Evolutionary conservation across 2,113 vertebrate genomes (phyloP).

Genomic region (Narcine bancroftii): DNA sequence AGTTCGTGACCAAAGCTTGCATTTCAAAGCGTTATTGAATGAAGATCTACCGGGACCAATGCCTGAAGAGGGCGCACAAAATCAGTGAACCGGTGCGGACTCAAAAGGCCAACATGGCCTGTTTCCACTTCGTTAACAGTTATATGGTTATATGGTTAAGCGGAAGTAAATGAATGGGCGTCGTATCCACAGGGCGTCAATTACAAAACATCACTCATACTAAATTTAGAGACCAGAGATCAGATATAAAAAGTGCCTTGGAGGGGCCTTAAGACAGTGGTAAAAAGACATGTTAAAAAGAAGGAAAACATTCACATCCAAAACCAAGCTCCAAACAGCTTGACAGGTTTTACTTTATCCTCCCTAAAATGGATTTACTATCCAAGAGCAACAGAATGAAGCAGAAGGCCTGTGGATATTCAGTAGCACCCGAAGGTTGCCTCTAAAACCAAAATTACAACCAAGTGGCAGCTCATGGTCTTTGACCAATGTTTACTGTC

Average conservation of each 20-base stretch:
- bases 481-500: not conserved
- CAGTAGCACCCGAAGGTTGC: not conserved
- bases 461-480: not conserved
- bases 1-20: slow-evolving; percentile 1
- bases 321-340: not conserved
- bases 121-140: too few species aligned
- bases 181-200: not conserved
- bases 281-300: not conserved
- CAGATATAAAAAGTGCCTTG: not conserved
- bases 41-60: too few species aligned
- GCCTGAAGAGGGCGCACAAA: too few species aligned
- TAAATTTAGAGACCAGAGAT: not conserved
- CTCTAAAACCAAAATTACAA: not conserved
- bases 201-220: not conserved
- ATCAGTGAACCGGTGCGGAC: too few species aligned
- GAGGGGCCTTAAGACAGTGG: too few species aligned
- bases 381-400: not conserved
- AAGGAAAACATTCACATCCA: not conserved
- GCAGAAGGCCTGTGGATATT: not conserved
- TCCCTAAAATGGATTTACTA: too few species aligned
- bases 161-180: not conserved
- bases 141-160: too few species aligned
- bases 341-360: too few species aligned
- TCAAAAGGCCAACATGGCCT: too few species aligned
- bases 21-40: not conserved